Conservation (phyloP, 2,113 vertebrate genomes). For the Dasyprocta punctata region DNA sequence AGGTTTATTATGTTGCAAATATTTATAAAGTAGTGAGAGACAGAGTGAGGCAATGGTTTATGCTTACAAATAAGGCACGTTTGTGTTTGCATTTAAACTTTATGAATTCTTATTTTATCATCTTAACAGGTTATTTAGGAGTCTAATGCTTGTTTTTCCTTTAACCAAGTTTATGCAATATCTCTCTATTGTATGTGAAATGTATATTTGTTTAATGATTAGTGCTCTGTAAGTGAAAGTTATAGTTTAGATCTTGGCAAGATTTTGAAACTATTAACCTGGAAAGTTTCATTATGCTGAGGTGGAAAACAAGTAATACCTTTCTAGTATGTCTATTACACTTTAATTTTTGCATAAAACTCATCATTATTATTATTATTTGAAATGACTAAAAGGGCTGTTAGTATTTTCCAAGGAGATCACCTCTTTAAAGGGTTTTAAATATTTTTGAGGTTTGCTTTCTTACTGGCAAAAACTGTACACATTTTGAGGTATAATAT, state of each 20-base stretch:
- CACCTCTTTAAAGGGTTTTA: not conserved
- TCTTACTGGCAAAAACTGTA: not conserved
- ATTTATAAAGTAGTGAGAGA: not conserved
- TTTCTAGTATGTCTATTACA: not conserved
- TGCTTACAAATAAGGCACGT: not conserved
- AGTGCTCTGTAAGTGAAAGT: not conserved
- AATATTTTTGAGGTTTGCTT: not conserved
- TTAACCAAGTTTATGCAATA: not conserved
- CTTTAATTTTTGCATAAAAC: not conserved
- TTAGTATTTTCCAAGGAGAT: not conserved
- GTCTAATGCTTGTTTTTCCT: not conserved
- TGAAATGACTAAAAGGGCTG: not conserved
- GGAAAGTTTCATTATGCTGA: not conserved
- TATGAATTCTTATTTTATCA: not conserved
- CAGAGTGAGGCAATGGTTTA: not conserved
- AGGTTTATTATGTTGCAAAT: not conserved
- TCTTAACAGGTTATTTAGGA: not conserved
- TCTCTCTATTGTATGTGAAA: not conserved
- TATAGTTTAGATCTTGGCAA: not conserved
- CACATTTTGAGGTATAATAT: not conserved
- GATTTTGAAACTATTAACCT: not conserved
- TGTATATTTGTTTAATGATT: not conserved
- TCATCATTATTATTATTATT: not conserved
- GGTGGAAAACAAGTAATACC: not conserved
- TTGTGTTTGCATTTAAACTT: not conserved